A percentile compares a stretch with the other conserved stretches of the same genome.
Evolutionary conservation across 2,797 vertebrate genomes (phyloP).

Genomic region (Cirrhinus molitorella): DNA sequence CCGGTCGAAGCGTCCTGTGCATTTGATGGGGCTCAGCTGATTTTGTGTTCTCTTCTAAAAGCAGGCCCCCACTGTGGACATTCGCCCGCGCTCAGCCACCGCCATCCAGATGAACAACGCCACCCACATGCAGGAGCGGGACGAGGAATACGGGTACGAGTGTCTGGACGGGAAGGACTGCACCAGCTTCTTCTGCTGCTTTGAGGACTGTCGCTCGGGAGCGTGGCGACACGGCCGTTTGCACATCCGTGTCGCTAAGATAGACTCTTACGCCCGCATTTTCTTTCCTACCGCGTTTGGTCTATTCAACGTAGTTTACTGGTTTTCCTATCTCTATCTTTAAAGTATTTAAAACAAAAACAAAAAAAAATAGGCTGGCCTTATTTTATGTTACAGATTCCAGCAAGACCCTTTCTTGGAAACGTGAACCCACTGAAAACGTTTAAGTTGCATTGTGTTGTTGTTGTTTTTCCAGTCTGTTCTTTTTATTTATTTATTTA

Average conservation of each 20-base stretch:
- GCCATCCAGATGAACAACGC: slow-evolving; percentile 99
- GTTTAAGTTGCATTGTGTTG: slow-evolving; percentile 61
- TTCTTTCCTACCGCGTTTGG: slow-evolving; percentile 98
- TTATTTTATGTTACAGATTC: slow-evolving; percentile 58
- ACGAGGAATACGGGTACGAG: slow-evolving; percentile 98
- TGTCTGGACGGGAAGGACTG: slow-evolving; percentile 99
- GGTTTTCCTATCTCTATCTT: slow-evolving; percentile 98
- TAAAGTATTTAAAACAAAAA: slow-evolving; percentile 69
- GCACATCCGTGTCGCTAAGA: slow-evolving; percentile 97
- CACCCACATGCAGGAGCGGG: slow-evolving; percentile 96
- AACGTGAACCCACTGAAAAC: slow-evolving; percentile 67
- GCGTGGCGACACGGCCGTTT: slow-evolving; percentile 97
- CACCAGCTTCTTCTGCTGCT: slow-evolving; percentile 99
- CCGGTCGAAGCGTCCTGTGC: not conserved
- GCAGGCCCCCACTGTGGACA: slow-evolving; percentile 97
- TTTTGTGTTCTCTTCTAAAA: slow-evolving; percentile 68
- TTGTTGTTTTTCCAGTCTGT: slow-evolving; percentile 45
- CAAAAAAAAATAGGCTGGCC: slow-evolving; percentile 33
- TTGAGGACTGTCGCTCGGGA: slow-evolving; percentile 97
- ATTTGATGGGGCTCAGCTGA: slow-evolving; percentile 59
- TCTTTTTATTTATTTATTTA: not conserved
- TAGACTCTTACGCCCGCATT: slow-evolving; percentile 98
- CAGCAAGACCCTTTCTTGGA: slow-evolving; percentile 67
- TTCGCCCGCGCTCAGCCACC: slow-evolving; percentile 95
- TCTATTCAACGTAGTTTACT: slow-evolving; percentile 98